Evolutionary conservation across 2,888 invertebrate genomes (phyloP).

Genomic region (Melinaea menophilus): DNA sequence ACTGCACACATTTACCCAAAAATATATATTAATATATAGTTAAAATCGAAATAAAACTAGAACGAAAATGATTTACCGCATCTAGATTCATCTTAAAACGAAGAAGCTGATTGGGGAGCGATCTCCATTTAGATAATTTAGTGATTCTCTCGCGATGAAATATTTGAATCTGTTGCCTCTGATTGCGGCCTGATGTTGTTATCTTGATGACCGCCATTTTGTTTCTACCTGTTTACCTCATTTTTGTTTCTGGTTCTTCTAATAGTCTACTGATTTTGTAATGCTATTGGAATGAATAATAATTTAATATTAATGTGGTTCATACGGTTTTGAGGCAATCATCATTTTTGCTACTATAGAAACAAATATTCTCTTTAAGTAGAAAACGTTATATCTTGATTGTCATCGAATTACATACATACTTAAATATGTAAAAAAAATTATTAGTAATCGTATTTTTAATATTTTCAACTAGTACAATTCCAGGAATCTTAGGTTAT

Average conservation of each 20-base stretch:
- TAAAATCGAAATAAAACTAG: conserved; percentile 7
- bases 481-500: too few species aligned
- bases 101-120: conserved; percentile 62
- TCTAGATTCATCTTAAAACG: conserved; percentile 33
- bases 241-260: conserved; percentile 2
- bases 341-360: too few species aligned
- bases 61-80: conserved; percentile 20
- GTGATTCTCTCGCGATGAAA: conserved; percentile 65
- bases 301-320: not conserved
- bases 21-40: too few species aligned
- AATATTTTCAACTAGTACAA: too few species aligned
- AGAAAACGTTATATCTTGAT: too few species aligned
- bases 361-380: too few species aligned
- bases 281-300: not conserved
- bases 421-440: too few species aligned
- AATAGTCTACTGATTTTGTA: conserved; percentile 4
- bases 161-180: conserved; percentile 52
- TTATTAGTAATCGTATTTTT: too few species aligned
- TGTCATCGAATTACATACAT: too few species aligned
- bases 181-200: conserved; percentile 60
- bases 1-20: too few species aligned
- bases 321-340: too few species aligned
- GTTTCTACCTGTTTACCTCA: conserved; percentile 42
- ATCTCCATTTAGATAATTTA: conserved; percentile 76
- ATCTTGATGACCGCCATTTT: conserved; percentile 57